phyloP scores from a whole-genome alignment of 2,113 vertebrate species.

The Periophthalmodon schlosseri region DNA sequence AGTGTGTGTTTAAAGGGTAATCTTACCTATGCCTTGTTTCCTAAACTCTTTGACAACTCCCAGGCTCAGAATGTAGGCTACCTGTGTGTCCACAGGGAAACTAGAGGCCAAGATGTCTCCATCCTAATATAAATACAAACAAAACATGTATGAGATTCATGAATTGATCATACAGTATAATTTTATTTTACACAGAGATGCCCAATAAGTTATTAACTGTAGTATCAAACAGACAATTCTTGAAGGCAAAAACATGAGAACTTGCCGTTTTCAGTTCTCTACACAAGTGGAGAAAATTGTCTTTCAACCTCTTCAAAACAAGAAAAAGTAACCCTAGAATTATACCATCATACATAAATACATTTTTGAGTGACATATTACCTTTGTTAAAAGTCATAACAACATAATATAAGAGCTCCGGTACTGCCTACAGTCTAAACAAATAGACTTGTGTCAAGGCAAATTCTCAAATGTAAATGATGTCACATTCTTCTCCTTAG shows the following conservation, averaged over 20 bases:
- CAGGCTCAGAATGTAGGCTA: constrained; percentile 97
- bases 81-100: constrained; percentile 96
- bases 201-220: too few species aligned
- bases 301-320: neutral
- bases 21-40: constrained; percentile 95
- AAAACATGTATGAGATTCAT: neutral
- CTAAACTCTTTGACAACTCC: constrained; percentile 98
- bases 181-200: too few species aligned
- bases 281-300: too few species aligned
- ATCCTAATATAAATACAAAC: constrained; percentile 76
- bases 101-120: constrained; percentile 97
- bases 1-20: neutral
- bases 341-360: too few species aligned
- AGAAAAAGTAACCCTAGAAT: neutral
- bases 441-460: constrained; percentile 24
- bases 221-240: too few species aligned
- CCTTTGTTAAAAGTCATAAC: neutral
- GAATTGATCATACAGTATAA: too few species aligned
- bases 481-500: neutral
- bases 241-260: too few species aligned
- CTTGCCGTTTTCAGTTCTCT: too few species aligned
- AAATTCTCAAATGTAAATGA: constrained; percentile 45
- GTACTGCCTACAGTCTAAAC: neutral
- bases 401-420: neutral
- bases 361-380: neutral